Conservation (phyloP, 2,888 invertebrate species). For the Apoda limacodes region DNA sequence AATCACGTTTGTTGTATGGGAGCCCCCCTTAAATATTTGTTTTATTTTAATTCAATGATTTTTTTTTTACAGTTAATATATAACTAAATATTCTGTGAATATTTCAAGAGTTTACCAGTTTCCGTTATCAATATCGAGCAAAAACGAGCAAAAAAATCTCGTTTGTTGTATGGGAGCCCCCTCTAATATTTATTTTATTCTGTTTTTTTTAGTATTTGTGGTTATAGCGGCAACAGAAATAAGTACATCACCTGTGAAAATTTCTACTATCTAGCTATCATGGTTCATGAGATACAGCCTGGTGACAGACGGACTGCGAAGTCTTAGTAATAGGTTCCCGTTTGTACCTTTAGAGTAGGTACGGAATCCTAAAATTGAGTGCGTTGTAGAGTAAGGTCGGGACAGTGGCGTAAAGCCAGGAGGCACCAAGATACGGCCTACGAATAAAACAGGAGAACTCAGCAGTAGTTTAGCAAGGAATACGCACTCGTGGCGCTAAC, state of each 20-base stretch:
- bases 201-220: neutral
- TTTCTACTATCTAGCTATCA: neutral
- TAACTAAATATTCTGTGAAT: no score
- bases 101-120: no score
- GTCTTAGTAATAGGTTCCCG: neutral
- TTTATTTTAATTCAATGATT: neutral
- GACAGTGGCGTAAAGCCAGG: no score
- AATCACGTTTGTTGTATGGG: neutral
- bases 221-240: neutral
- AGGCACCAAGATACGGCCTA: no score
- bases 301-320: neutral
- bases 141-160: no score
- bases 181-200: neutral
- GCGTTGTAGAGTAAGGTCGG: no score
- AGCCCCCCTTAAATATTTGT: neutral
- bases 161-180: neutral
- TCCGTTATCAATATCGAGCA: no score
- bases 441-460: no score
- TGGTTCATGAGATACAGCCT: neutral
- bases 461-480: no score
- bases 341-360: neutral
- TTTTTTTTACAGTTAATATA: no score
- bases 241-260: neutral
- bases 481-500: no score
- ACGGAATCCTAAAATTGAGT: neutral